Conservation (phyloP, 92 coral and sea anemone genomes). For the Anthopleura xanthogrammica region DNA sequence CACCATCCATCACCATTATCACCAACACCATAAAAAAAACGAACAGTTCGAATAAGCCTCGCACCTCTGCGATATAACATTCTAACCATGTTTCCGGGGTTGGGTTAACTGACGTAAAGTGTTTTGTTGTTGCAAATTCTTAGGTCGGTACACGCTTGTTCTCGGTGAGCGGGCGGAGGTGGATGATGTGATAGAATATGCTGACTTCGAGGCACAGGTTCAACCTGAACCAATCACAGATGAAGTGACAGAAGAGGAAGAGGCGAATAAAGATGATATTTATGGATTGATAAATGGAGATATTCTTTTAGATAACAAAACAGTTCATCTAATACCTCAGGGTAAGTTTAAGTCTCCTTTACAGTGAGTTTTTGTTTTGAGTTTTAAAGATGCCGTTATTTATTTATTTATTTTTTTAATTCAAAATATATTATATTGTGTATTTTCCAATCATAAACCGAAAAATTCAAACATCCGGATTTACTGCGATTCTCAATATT, state of each 20-base stretch:
- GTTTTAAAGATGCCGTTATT: too few species aligned
- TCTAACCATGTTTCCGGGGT: not conserved
- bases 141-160: conserved; percentile 53
- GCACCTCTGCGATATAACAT: too few species aligned
- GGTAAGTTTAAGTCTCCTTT: too few species aligned
- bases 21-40: too few species aligned
- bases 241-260: conserved; percentile 52
- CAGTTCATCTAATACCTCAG: conserved; percentile 23
- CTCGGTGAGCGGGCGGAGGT: conserved; percentile 38
- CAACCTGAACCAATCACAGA: conserved; percentile 38
- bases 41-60: too few species aligned
- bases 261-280: conserved; percentile 32
- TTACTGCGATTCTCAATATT: too few species aligned
- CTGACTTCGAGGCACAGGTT: conserved; percentile 49
- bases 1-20: too few species aligned
- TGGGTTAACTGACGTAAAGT: not conserved
- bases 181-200: conserved; percentile 58
- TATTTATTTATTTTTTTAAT: too few species aligned
- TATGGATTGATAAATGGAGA: conserved; percentile 32
- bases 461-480: too few species aligned
- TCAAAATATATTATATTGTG: too few species aligned
- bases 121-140: not conserved
- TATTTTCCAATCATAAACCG: too few species aligned
- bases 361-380: too few species aligned
- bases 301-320: conserved; percentile 14